Evolutionary conservation across 2,797 vertebrate species (phyloP), one percentile per base, ranked within the genome.

Genomic region (Sternotherus odoratus): DNA sequence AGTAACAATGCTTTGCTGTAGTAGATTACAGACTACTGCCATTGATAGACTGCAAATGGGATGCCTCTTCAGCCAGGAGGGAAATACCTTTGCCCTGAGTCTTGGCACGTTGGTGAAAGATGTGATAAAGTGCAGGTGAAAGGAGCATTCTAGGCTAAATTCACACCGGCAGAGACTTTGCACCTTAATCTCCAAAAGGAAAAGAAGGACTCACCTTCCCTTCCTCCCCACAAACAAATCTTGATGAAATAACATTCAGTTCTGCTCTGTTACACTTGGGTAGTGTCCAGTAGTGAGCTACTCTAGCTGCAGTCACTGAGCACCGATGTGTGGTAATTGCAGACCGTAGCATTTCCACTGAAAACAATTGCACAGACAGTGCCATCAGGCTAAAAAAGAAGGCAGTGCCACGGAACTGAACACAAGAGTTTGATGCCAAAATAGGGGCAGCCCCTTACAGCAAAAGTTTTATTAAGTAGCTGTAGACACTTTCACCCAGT

Each of bases 41-140:
- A 69, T 36, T 23, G 12, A 39, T 15, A 57, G 90, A 43, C 13
- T 82, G 78, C 33, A 56, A 74, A 53, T 50, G 4, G 36, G 63
- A 82, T 79, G 77, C 63, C 54, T 83, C 48, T 88, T 80, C 51
- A 86, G 66, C 60, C 56, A 93, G 57, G 83, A 69, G 9, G 9
- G n/a, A 50, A 87, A 56, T 9, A n/a, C 33, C 79, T 36, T 82
- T 90, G 53, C 33, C 63, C 81, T 1, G 0, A 26, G 66, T 81
- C 78, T 43, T 57, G 2, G 12, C 89, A 50, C 89, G 30, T 48
- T 43, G 23, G 46, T 19, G 19, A 12, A 10, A 36, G 19, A 69
- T 23, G n/a, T 3, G 17, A 69, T 39, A 36, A 69, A 69, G n/a
- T 69, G n/a, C 63, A 91, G 57, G 17, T 10, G n/a, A 77, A 75